A percentile compares a stretch with the other conserved stretches of the same genome.
Evolutionary conservation across 2,113 vertebrate genomes (phyloP).

Genomic region (Nesogale talazaci): DNA sequence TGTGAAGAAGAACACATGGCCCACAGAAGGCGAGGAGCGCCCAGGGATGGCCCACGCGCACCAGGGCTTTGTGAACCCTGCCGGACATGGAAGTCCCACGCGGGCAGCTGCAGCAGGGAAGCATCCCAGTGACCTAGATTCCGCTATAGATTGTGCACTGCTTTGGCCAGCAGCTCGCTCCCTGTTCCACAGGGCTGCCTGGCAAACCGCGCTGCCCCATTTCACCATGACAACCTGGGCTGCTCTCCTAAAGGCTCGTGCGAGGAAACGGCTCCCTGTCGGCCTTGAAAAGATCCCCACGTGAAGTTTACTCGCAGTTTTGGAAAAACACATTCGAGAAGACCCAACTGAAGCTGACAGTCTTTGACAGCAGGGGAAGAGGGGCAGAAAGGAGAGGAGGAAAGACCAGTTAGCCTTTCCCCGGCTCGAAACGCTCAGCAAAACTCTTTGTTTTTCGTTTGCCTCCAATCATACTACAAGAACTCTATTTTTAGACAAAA

Average conservation of each 20-base stretch:
- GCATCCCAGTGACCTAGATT: conserved; percentile 95
- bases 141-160: conserved; percentile 88
- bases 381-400: conserved; percentile 68
- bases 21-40: conserved; percentile 7
- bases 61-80: conserved; percentile 78
- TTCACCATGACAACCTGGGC: conserved; percentile 92
- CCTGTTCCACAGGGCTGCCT: conserved; percentile 86
- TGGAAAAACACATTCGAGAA: conserved; percentile 70
- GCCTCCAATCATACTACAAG: neutral
- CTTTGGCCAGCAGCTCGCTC: conserved; percentile 85
- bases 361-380: conserved; percentile 71
- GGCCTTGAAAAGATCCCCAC: conserved; percentile 84
- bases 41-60: conserved; percentile 35
- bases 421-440: neutral
- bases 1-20: neutral
- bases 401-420: conserved; percentile 68
- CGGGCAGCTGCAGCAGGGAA: conserved; percentile 87
- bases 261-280: conserved; percentile 67
- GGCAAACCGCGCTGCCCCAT: conserved; percentile 89
- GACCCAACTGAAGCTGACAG: conserved; percentile 62
- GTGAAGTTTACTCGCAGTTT: conserved; percentile 81
- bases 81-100: conserved; percentile 79
- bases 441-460: conserved; percentile 21
- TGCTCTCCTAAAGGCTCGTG: conserved; percentile 77
- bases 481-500: conserved; percentile 48